Base-by-base conservation (phyloP, 2,888 invertebrate genomes). In the Congeria kusceri region DNA sequence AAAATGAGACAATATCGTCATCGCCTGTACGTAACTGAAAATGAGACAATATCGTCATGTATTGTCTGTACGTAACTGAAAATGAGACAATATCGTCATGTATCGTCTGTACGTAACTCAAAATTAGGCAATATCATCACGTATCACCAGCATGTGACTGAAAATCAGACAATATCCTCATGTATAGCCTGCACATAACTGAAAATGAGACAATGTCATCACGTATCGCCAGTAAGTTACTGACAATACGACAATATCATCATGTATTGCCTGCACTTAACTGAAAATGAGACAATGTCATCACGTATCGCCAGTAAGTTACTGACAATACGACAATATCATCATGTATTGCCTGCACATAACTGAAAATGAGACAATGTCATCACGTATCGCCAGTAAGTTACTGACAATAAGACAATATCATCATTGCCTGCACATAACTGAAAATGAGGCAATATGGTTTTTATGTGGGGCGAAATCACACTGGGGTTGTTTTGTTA, bases 91-190 rank as follows among this genome's bases (percentile, higher is more conserved):
- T 59, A 5, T 67, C 64, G 5, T 79, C 75, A 44, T 75, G 47
- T 1, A 75, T 58, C 18, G 23, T 64, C 59, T 75, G 70, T 15
- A 79, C 62, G 57, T 71, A 75, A 28, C 75, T 79, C 66, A 53
- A 74, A 74, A 9, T 15, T 27, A 62, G 39, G 15, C 11, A 59
- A 20, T 27, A 23, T 53, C 5, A 9, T 32, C 32, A 32, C 9
- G 9, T 32, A 32, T 32, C 32, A 9, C 32, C 9, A 7, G 32
- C 32, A 39, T 39, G 15, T 39, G 15, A 39, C 11, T 39, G 39
- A 1, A 7, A 11, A 11, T 11, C 1, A 39, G 23, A 7, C 23
- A 56, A 11, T 2, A 56, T 27, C 1, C n/a, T 53, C 23, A 20
- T n/a, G n/a, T 23, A 7, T 53, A 7, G 4, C 53, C 13, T 53